A percentile compares a stretch with the other conserved stretches of the same genome.
These are phyloP conservation scores for Psettodes erumei DNA, from an alignment of 2,113 vertebrate species.

Conservation along the genomic window DNA sequence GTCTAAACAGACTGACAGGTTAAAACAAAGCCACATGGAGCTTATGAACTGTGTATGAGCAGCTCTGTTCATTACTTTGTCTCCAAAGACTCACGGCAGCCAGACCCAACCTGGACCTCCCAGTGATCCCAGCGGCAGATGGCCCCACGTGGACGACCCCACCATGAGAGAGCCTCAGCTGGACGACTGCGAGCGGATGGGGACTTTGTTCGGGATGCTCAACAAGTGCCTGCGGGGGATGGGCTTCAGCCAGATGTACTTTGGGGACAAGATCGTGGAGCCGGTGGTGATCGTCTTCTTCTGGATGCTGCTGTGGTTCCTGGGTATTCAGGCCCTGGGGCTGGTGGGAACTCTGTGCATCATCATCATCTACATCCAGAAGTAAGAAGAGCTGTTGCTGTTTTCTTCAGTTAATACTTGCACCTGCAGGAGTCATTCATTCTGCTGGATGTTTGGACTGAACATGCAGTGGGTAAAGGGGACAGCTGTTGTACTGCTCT, in stretches of 20 bases:
- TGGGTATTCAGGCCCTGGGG: conserved; percentile 94
- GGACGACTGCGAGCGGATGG: conserved; percentile 95
- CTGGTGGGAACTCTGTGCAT: conserved; percentile 95
- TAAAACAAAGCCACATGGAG: no score
- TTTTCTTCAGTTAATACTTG: not conserved
- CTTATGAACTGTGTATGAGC: not conserved
- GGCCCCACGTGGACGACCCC: conserved; percentile 31
- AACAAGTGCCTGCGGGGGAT: conserved; percentile 92
- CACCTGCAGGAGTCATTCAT: not conserved
- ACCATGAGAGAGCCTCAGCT: conserved; percentile 62
- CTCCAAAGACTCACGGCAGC: conserved; percentile 33
- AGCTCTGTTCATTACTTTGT: not conserved
- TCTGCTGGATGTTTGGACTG: not conserved
- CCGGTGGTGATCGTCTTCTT: conserved; percentile 94
- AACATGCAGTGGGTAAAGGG: not conserved
- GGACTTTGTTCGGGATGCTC: conserved; percentile 94
- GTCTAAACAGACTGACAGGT: no score
- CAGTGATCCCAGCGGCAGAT: not conserved
- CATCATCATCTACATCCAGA: conserved; percentile 96
- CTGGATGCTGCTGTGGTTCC: conserved; percentile 96
- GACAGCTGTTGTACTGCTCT: not conserved
- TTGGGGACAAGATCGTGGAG: conserved; percentile 94
- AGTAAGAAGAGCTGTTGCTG: conserved; percentile 72
- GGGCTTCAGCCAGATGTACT: conserved; percentile 95
- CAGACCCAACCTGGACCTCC: conserved; percentile 7